Percentiles rank a stretch among this genome's conserved stretches.
These are phyloP conservation scores for Pseudopleuronectes americanus DNA, from an alignment of 2,797 vertebrate genomes.

Conservation along the genomic window DNA sequence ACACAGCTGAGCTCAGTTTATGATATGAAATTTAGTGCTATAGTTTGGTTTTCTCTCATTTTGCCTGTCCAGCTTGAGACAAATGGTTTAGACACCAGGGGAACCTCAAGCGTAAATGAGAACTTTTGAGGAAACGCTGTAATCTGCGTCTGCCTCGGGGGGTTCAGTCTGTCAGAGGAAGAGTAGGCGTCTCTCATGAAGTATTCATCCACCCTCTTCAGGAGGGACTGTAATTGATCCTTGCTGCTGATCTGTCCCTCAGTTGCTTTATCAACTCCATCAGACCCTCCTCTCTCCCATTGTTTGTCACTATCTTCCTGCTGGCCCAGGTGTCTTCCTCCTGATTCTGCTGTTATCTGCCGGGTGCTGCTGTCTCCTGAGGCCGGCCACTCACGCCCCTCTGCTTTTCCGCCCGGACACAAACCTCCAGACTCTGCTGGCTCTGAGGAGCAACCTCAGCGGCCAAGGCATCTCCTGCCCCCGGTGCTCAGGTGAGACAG, in stretches of 20 bases:
- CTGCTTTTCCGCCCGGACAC: slow-evolving; percentile 94
- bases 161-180: slow-evolving; percentile 34
- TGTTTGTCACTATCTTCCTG: slow-evolving; percentile 45
- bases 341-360: slow-evolving; percentile 89
- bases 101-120: slow-evolving; percentile 22
- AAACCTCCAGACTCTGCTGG: slow-evolving; percentile 95
- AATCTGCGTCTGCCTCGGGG: slow-evolving; percentile 25
- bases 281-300: slow-evolving; percentile 32
- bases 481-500: slow-evolving; percentile 93
- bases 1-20: not conserved
- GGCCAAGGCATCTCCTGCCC: slow-evolving; percentile 96
- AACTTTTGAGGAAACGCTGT: slow-evolving; percentile 25
- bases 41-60: slow-evolving; percentile 5
- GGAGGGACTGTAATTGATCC: slow-evolving; percentile 45
- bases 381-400: slow-evolving; percentile 92
- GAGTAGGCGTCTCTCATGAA: slow-evolving; percentile 34
- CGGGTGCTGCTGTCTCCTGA: slow-evolving; percentile 91
- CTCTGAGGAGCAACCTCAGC: slow-evolving; percentile 96
- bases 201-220: slow-evolving; percentile 42
- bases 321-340: slow-evolving; percentile 87
- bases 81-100: slow-evolving; percentile 13
- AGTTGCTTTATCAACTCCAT: slow-evolving; percentile 38
- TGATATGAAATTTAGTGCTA: slow-evolving; percentile 1
- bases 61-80: slow-evolving; percentile 16
- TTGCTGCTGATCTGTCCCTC: slow-evolving; percentile 26